Evolutionary conservation across 2,797 vertebrate genomes (phyloP).

Genomic region (Podarcis siculus): DNA sequence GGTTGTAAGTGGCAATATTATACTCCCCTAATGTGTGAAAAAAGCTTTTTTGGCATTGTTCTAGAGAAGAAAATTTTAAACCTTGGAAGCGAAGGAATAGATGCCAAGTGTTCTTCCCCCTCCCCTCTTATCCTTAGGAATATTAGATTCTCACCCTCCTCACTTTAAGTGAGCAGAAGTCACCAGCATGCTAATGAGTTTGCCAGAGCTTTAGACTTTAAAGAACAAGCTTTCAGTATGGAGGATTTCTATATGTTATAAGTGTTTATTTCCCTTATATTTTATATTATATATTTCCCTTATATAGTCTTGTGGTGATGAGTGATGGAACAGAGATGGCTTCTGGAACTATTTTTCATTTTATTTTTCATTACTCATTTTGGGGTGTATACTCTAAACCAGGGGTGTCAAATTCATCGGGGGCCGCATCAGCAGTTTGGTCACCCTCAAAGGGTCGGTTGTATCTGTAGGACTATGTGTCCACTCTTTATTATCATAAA

Average conservation of each 20-base stretch:
- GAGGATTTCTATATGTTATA: slow-evolving; percentile 5
- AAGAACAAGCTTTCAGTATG: slow-evolving; percentile 45
- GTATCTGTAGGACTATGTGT: too few species aligned
- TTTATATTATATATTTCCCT: too few species aligned
- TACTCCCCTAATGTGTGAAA: slow-evolving; percentile 70
- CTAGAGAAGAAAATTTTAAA: slow-evolving; percentile 41
- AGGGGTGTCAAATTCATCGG: too few species aligned
- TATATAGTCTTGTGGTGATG: neutral
- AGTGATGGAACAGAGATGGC: neutral
- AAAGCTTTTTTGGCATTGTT: slow-evolving; percentile 67
- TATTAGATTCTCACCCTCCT: slow-evolving; percentile 23
- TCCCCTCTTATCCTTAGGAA: slow-evolving; percentile 18
- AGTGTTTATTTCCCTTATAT: too few species aligned
- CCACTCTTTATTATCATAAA: too few species aligned
- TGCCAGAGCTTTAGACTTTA: slow-evolving; percentile 51
- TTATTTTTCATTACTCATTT: neutral
- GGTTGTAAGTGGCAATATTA: slow-evolving; percentile 71
- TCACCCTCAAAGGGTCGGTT: too few species aligned
- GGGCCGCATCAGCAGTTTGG: too few species aligned
- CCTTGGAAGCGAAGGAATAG: slow-evolving; percentile 7
- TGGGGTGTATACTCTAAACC: too few species aligned
- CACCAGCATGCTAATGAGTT: slow-evolving; percentile 3
- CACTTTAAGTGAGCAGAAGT: slow-evolving; percentile 34
- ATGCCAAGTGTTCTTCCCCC: slow-evolving; percentile 50
- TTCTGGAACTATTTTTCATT: neutral